phyloP scores from a whole-genome alignment of 1,140 invertebrate species.

The Drosophila burlai region DNA sequence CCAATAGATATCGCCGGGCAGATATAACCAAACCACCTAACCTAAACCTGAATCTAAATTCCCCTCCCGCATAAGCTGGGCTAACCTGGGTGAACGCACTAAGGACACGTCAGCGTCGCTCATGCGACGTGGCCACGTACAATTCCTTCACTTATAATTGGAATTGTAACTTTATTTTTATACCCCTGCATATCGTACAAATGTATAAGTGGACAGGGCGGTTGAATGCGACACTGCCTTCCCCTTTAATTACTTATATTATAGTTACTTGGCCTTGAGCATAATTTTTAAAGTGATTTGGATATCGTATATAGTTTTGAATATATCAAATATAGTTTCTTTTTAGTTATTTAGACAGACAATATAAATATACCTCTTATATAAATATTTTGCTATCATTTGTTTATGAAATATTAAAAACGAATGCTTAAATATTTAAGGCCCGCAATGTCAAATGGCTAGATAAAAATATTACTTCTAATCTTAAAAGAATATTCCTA shows the following conservation, averaged over 20 bases:
- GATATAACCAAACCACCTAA: conserved; percentile 22
- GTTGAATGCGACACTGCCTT: not conserved
- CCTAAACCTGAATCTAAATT: conserved; percentile 5
- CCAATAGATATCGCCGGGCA: conserved; percentile 24
- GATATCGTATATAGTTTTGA: not conserved
- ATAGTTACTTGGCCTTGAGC: not conserved
- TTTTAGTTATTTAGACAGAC: too few relatives aligned
- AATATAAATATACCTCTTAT: too few relatives aligned
- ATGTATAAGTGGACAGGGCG: not conserved
- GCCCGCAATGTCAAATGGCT: too few relatives aligned
- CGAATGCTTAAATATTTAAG: too few relatives aligned
- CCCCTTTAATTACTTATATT: not conserved
- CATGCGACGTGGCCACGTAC: conserved; percentile 44
- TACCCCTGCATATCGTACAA: conserved; percentile 9
- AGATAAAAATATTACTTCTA: too few relatives aligned
- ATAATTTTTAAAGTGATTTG: not conserved
- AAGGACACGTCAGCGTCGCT: conserved; percentile 48
- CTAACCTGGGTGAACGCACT: conserved; percentile 28
- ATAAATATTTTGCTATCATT: too few relatives aligned
- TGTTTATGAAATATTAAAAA: too few relatives aligned
- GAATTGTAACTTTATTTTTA: conserved; percentile 43
- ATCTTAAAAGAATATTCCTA: too few relatives aligned
- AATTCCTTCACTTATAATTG: conserved; percentile 42
- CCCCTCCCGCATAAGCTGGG: conserved; percentile 28
- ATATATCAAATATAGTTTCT: too few relatives aligned